Evolutionary conservation across 2,888 invertebrate genomes (phyloP), one percentile per base, ranked within the genome.

Genomic region (Argynnis bischoffii): DNA sequence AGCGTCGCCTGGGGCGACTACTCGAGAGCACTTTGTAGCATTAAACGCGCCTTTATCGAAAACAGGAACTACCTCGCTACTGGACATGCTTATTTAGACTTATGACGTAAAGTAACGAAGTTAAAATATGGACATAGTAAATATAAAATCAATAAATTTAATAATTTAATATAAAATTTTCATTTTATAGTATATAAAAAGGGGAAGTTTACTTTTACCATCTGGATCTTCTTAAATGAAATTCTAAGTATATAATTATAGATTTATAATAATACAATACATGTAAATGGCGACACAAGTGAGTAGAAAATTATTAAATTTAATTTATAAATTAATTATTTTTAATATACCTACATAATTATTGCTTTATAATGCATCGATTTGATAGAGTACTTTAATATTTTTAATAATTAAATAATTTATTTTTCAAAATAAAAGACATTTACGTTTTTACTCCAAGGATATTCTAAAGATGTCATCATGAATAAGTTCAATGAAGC

Each of bases 1-100:
- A 87, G 83, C 85, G 88, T 90, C 79, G 90, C 91, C 80, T 82
- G 70, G 86, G 82, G 92, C 89, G 88, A 91, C 87, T 79, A 79
- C 81, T 84, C 73, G 77, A 84, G 81, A 83, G 86, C 88, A 84
- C 91, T 91, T 91, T 90, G 89, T 87, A 85, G 83, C 82, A 83
- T 88, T 89, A 88, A 86, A 83, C 81, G 83, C 75, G 78, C 83
- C 85, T 88, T 87, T 87, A 87, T 84, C 80, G 81, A 77, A 80
- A 78, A 77, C 79, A 76, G 73, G 76, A 72, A 76, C 78, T 75
- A 74, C 73, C 75, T 77, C 69, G 70, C 70, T 74, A 78, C 79
- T 74, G 84, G 83, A 85, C 85, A 79, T 72, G 64, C 63, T 73
- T 75, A 71, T 68, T n/a, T 2, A 61, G 55, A 69, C 57, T 26